Conservation (phyloP, 2,888 invertebrate genomes). For the Nipponacmea schrenckii region DNA sequence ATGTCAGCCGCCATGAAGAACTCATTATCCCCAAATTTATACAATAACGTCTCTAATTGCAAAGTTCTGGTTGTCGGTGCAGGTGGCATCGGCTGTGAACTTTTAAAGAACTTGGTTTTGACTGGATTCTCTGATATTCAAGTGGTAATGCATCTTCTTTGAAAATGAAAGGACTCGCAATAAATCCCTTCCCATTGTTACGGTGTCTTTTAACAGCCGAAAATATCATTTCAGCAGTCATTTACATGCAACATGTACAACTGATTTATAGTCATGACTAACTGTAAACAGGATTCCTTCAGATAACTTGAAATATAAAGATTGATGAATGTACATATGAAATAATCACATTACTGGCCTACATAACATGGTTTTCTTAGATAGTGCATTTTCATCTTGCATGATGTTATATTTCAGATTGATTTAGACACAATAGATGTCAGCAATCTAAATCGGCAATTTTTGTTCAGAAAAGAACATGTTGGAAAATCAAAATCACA, state of each 20-base stretch:
- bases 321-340: too few species aligned
- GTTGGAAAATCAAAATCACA: slow-evolving; percentile 95
- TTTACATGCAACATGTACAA: too few species aligned
- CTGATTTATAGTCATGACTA: too few species aligned
- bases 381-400: too few species aligned
- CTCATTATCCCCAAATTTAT: slow-evolving; percentile 49
- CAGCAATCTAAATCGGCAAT: slow-evolving; percentile 98
- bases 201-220: too few species aligned
- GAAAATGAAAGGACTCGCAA: too few species aligned
- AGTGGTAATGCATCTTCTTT: slow-evolving; percentile 79
- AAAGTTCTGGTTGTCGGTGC: slow-evolving; percentile 78
- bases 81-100: slow-evolving; percentile 98
- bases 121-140: slow-evolving; percentile 93
- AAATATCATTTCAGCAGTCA: too few species aligned
- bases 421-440: slow-evolving; percentile 99
- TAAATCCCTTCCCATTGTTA: too few species aligned
- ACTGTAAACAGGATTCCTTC: too few species aligned
- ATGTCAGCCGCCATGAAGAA: slow-evolving; percentile 63
- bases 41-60: slow-evolving; percentile 49
- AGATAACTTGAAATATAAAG: too few species aligned
- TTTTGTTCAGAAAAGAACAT: slow-evolving; percentile 97
- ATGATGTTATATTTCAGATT: slow-evolving; percentile 77
- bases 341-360: too few species aligned
- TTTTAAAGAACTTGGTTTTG: slow-evolving; percentile 94
- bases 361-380: too few species aligned